phyloP scores from a whole-genome alignment of 2,113 vertebrate species.

The Syrrhaptes paradoxus region DNA sequence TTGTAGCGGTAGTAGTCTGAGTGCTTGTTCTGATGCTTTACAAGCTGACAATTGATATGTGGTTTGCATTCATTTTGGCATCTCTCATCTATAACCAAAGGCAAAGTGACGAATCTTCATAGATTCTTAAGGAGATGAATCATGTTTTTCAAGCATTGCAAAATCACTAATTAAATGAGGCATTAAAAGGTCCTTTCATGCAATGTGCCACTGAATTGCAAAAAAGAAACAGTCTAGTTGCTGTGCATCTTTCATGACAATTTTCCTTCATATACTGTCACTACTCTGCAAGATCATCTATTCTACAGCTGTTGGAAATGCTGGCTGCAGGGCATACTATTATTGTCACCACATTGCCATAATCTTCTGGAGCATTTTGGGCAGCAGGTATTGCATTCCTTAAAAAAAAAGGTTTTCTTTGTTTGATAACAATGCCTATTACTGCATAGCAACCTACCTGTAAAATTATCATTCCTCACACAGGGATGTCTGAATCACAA shows the following conservation, averaged over 20 bases:
- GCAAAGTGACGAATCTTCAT: background rate
- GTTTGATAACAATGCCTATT: background rate
- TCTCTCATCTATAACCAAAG: conserved; percentile 17
- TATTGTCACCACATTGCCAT: background rate
- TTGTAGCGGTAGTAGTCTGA: background rate
- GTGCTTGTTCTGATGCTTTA: background rate
- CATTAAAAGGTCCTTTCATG: background rate
- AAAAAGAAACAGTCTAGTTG: background rate
- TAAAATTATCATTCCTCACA: background rate
- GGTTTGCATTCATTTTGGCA: background rate
- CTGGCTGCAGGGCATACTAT: background rate
- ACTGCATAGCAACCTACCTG: background rate
- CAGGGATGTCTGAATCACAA: background rate
- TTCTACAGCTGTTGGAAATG: background rate
- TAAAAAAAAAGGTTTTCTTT: background rate
- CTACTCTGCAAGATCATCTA: background rate
- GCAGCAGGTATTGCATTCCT: background rate
- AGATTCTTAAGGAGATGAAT: background rate
- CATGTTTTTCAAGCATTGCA: background rate
- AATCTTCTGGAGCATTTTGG: background rate
- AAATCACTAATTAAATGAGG: background rate
- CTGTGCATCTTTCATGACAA: background rate
- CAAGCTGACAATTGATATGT: background rate
- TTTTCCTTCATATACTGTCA: background rate
- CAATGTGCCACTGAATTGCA: background rate